Base-by-base conservation (phyloP, 2,797 vertebrate species). In the Rallus crepitans region DNA sequence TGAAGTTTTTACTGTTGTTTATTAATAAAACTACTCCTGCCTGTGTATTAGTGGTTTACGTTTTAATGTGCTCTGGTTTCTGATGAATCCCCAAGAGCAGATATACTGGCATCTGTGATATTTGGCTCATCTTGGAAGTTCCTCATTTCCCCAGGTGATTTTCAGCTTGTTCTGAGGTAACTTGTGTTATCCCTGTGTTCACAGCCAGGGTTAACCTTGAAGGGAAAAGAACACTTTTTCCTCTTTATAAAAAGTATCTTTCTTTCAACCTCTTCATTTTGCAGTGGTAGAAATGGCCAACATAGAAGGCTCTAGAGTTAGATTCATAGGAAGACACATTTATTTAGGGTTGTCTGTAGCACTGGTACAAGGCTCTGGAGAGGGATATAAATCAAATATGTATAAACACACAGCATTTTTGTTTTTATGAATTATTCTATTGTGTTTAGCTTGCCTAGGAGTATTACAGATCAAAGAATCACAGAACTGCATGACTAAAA, bases 391-490 rank as follows among this genome's bases (percentile, higher is more conserved):
- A 89, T 87, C 65, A 86, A 92, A 69, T 50, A 78, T n/a, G 35
- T 63, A 92, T 52, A 87, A 86, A 76, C 11, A 24, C 55, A 16
- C 35, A 82, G 20, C 24, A n/a, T 80, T 90, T 84, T 70, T 56
- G 27, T 45, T 84, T 92, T 70, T 84, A 84, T 76, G 28, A 72
- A 80, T 94, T 77, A 77, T 89, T 90, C 40, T 45, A 57, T 57
- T 89, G 35, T 65, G 31, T 64, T 92, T 75, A 70, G 25, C 37
- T 91, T 94, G 85, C 25, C 82, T 70, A 73, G 28, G 69, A 78
- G 9, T 35, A 33, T 70, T 81, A 37, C n/a, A 48, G 53, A 83
- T 42, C 75, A 86, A 69, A 78, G 45, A 82, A 71, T 35, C 25
- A 56, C 8, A 71, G 61, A 78, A 65, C 25, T 61, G 25, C 21